phyloP scores from a whole-genome alignment of 2,797 vertebrate species.

The Lerista edwardsae region DNA sequence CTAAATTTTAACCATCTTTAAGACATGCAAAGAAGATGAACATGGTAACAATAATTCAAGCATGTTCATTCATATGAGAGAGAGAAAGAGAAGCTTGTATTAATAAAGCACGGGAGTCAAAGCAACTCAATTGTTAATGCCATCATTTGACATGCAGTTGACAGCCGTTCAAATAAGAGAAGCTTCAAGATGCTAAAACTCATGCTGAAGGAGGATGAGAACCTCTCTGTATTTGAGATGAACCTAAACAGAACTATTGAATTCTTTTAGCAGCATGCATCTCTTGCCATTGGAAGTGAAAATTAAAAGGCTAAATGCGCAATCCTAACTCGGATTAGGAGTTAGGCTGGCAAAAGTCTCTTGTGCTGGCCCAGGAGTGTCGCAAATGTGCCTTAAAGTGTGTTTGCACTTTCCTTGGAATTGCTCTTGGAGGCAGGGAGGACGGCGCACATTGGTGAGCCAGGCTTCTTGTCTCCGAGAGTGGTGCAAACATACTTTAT shows the following conservation, averaged over 20 bases:
- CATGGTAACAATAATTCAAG: background rate
- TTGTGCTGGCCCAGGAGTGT: too few relatives aligned
- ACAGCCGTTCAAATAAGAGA: background rate
- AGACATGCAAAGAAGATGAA: background rate
- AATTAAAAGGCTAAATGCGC: background rate
- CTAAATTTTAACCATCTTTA: background rate
- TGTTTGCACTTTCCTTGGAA: too few relatives aligned
- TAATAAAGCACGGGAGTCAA: background rate
- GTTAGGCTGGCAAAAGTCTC: too few relatives aligned
- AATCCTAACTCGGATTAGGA: too few relatives aligned
- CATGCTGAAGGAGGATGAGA: background rate
- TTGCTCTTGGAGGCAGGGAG: too few relatives aligned
- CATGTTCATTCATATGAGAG: background rate
- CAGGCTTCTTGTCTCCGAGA: too few relatives aligned
- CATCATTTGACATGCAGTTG: background rate
- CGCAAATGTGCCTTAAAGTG: too few relatives aligned
- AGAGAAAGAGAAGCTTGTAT: background rate
- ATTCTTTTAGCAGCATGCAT: background rate
- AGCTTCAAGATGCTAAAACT: background rate
- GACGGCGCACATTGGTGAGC: too few relatives aligned
- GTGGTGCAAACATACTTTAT: too few relatives aligned
- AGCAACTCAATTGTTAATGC: background rate
- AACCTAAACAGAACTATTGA: background rate
- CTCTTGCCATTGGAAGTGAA: background rate
- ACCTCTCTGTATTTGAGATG: slow-evolving; percentile 13